phyloP scores from a whole-genome alignment of 2,797 vertebrate genomes.

The Sebastes hubbsi region DNA sequence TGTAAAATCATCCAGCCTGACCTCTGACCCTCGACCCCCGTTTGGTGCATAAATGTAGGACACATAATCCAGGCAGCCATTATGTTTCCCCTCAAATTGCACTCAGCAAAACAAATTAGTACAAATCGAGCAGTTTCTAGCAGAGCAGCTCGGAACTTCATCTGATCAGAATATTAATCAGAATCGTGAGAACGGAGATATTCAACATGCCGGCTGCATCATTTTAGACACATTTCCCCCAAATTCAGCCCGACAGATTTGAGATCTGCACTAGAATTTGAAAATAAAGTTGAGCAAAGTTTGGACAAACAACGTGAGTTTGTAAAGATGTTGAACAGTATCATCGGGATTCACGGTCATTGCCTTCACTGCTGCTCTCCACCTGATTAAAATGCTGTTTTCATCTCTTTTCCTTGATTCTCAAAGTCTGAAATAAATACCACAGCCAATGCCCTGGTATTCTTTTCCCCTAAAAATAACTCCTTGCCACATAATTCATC shows the following conservation, averaged over 20 bases:
- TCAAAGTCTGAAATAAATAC: constrained; percentile 15
- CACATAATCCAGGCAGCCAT: background rate
- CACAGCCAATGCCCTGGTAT: background rate
- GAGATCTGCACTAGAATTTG: background rate
- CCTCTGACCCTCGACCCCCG: background rate
- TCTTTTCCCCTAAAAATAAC: constrained; percentile 44
- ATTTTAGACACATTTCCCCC: background rate
- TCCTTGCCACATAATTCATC: constrained; percentile 6
- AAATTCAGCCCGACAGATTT: background rate
- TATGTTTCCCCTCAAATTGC: background rate
- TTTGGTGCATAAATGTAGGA: background rate
- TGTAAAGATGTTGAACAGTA: background rate
- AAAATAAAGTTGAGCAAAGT: background rate
- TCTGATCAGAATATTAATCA: background rate
- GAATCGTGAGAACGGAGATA: background rate
- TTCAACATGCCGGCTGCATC: background rate
- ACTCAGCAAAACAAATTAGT: background rate
- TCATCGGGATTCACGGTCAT: background rate
- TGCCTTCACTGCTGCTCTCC: background rate
- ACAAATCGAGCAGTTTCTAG: background rate
- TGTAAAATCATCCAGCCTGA: background rate
- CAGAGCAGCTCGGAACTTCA: background rate
- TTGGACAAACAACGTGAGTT: background rate
- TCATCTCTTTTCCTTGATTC: background rate
- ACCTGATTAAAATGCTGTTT: background rate